phyloP scores from a whole-genome alignment of 2,113 vertebrate genomes.

The Pongo abelii region DNA sequence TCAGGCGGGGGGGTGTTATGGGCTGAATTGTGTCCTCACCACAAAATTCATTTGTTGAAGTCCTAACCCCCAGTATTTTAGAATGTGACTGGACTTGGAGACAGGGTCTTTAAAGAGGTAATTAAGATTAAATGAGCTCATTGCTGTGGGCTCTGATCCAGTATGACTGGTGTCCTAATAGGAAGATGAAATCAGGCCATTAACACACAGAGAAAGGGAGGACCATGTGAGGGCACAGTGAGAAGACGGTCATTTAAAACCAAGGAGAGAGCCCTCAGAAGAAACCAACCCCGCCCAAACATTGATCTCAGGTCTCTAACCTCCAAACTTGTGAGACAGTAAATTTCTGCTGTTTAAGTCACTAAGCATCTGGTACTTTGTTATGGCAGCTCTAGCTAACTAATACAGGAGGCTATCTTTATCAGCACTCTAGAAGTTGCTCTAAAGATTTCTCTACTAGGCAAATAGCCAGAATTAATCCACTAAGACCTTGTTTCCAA shows the following conservation, averaged over 20 bases:
- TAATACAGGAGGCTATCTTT: not conserved
- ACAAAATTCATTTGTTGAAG: not conserved
- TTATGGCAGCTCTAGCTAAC: not conserved
- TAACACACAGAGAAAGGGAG: not conserved
- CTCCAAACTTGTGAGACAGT: not conserved
- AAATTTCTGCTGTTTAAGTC: not conserved
- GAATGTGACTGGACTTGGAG: not conserved
- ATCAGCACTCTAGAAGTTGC: not conserved
- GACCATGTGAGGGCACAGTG: not conserved
- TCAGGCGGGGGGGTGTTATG: no score
- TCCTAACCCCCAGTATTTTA: not conserved
- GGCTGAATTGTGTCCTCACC: not conserved
- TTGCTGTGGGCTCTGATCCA: not conserved
- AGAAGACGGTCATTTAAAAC: not conserved
- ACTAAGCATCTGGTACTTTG: not conserved
- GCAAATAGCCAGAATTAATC: not conserved
- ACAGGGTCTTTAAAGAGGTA: not conserved
- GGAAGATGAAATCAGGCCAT: not conserved
- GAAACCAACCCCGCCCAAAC: not conserved
- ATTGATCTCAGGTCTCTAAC: not conserved
- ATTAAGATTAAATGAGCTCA: not conserved
- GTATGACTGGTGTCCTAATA: not conserved
- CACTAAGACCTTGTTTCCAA: not conserved
- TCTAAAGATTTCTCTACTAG: not conserved
- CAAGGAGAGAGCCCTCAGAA: not conserved